Evolutionary conservation across 1,140 invertebrate species (phyloP).

Genomic region (Schlechtendalia chinensis): DNA sequence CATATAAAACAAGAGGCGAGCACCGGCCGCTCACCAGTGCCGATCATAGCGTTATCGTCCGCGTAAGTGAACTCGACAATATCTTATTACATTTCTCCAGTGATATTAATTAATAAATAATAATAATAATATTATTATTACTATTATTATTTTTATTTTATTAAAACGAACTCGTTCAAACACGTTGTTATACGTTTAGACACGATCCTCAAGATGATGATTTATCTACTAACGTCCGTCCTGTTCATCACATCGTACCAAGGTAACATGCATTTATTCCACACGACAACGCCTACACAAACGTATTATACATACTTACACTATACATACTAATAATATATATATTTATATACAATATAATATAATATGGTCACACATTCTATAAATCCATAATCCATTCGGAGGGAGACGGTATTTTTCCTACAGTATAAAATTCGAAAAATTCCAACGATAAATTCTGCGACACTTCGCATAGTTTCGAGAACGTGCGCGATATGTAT

Average conservation of each 20-base stretch:
- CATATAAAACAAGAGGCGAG: conserved; percentile 44
- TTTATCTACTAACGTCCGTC: conserved; percentile 30
- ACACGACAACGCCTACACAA: not conserved
- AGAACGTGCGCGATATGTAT: too few species aligned
- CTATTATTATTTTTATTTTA: conserved; percentile 6
- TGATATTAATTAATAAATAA: conserved; percentile 10
- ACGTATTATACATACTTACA: too few species aligned
- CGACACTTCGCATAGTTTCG: too few species aligned
- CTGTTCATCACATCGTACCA: conserved; percentile 16
- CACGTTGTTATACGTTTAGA: too few species aligned
- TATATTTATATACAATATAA: too few species aligned
- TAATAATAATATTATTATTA: not conserved
- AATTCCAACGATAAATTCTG: too few species aligned
- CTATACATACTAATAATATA: too few species aligned
- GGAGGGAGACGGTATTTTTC: too few species aligned
- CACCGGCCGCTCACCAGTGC: conserved; percentile 46
- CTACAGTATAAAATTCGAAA: too few species aligned
- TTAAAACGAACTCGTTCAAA: not conserved
- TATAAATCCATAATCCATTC: too few species aligned
- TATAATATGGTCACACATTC: too few species aligned
- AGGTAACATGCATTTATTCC: conserved; percentile 16
- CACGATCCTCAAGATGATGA: conserved; percentile 16
- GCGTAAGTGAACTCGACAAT: conserved; percentile 27
- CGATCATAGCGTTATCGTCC: conserved; percentile 31
- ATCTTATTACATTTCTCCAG: not conserved